Conservation (phyloP, 1,140 invertebrate species). For the Reticulitermes speratus region DNA sequence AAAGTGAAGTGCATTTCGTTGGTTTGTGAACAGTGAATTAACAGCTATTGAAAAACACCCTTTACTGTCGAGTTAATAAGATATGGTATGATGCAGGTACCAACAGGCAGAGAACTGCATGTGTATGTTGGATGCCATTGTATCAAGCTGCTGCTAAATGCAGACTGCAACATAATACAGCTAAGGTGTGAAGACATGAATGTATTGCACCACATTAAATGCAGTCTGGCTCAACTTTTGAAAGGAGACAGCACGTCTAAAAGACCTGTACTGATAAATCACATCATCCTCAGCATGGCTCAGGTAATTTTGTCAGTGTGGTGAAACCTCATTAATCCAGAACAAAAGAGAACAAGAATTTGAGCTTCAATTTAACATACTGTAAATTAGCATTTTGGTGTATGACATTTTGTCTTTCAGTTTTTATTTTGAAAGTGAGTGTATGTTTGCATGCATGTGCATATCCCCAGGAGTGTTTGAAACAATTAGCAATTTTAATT, state of each 20-base stretch:
- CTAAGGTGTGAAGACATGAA: not conserved
- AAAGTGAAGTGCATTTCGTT: too few species aligned
- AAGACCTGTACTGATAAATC: not conserved
- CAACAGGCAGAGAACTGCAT: not conserved
- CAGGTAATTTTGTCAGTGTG: not conserved
- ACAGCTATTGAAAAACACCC: not conserved
- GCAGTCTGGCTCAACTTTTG: not conserved
- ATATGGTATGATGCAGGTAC: not conserved
- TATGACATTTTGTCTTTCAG: too few species aligned
- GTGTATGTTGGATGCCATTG: not conserved
- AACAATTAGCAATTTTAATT: too few species aligned
- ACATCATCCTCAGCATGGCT: not conserved
- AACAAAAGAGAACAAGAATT: not conserved
- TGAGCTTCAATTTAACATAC: not conserved
- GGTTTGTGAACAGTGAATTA: too few species aligned
- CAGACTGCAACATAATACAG: not conserved
- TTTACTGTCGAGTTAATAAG: not conserved
- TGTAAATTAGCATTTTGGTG: not conserved
- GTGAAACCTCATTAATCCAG: not conserved
- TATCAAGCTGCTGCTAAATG: not conserved
- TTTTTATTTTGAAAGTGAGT: too few species aligned
- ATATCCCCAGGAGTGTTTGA: too few species aligned
- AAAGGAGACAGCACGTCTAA: not conserved
- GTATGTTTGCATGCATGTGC: too few species aligned
- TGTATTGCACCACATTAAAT: not conserved